Conservation (phyloP, 2,888 invertebrate genomes). For the Mesoligia furuncula region DNA sequence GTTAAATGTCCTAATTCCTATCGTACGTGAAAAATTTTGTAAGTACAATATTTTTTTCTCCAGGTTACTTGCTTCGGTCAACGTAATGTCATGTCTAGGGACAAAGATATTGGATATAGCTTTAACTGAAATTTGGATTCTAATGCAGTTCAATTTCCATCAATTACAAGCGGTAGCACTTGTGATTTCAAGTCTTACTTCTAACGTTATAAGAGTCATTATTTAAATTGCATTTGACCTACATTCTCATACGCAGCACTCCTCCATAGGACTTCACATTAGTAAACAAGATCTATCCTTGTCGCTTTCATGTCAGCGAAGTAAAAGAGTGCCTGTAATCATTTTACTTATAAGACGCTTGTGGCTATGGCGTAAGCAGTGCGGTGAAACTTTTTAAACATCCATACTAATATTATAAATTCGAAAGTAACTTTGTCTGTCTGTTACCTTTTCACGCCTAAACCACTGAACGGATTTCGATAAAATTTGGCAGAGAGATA, state of each 20-base stretch:
- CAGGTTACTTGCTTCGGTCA: not conserved
- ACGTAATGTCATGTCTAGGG: not conserved
- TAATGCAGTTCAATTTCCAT: not conserved
- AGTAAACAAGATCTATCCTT: constrained; percentile 27
- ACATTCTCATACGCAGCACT: not conserved
- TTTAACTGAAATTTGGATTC: not conserved
- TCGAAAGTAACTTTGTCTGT: no score
- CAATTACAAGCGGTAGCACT: not conserved
- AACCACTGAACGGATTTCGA: no score
- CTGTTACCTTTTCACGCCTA: no score
- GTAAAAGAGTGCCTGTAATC: not conserved
- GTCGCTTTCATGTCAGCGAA: constrained; percentile 17
- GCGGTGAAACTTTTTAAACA: no score
- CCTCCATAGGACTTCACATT: constrained; percentile 13
- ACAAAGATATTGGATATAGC: not conserved
- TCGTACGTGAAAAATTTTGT: not conserved
- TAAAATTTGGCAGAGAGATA: no score
- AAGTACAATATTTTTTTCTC: not conserved
- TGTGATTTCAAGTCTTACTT: not conserved
- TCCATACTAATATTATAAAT: no score
- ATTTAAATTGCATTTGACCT: constrained; percentile 9
- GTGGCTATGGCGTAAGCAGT: no score
- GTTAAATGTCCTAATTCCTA: not conserved
- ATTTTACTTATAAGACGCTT: no score
- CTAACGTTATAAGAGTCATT: not conserved